Evolutionary conservation across 2,113 vertebrate genomes (phyloP).

Genomic region (Lasiurus borealis): DNA sequence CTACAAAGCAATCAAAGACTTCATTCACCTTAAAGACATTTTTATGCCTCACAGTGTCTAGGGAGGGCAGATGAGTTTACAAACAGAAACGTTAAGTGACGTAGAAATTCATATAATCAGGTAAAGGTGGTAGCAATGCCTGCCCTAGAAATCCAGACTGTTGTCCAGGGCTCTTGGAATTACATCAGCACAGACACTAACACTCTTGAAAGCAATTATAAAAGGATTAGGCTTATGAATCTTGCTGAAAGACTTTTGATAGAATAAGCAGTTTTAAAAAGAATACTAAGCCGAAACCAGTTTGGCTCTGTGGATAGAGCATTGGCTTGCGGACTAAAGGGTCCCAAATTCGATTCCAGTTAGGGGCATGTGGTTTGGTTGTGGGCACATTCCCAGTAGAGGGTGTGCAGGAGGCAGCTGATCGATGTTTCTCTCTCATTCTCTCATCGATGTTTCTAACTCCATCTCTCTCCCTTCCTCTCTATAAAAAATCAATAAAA

Average conservation of each 20-base stretch:
- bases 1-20: background rate
- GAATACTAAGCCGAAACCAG: background rate
- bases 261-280: background rate
- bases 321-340: no score
- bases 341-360: no score
- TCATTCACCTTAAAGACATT: background rate
- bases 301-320: no score
- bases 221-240: background rate
- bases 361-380: no score
- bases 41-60: background rate
- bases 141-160: background rate
- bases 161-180: background rate
- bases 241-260: background rate
- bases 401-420: no score
- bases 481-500: no score
- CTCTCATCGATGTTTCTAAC: no score
- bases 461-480: no score
- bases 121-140: background rate
- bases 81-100: background rate
- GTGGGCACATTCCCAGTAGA: no score
- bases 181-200: background rate
- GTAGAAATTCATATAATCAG: background rate
- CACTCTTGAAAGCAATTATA: slow-evolving; percentile 11
- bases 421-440: no score
- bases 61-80: background rate